These are phyloP conservation scores for Neuroterus valhalla DNA, from an alignment of 1,140 invertebrate genomes.

Conservation along the genomic window DNA sequence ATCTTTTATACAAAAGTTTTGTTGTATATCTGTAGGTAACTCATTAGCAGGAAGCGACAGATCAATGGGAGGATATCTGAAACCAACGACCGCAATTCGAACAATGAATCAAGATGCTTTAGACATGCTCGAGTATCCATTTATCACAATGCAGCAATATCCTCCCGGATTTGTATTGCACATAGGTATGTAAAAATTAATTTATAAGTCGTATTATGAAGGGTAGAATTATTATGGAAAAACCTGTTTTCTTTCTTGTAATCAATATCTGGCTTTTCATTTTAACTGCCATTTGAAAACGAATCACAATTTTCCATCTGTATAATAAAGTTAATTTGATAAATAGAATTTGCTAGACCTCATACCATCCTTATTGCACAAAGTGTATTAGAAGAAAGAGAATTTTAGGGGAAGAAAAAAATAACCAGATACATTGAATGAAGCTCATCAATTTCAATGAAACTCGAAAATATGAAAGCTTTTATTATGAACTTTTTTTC, in stretches of 20 bases:
- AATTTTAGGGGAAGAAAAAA: too few relatives aligned
- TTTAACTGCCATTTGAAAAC: too few relatives aligned
- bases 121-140: slow-evolving; percentile 95
- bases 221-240: slow-evolving; percentile 6
- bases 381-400: too few relatives aligned
- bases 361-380: too few relatives aligned
- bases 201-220: slow-evolving; percentile 17
- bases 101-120: slow-evolving; percentile 82
- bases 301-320: too few relatives aligned
- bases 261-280: too few relatives aligned
- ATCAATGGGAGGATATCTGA: slow-evolving; percentile 68
- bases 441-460: too few relatives aligned
- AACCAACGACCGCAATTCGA: slow-evolving; percentile 74
- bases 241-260: too few relatives aligned
- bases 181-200: slow-evolving; percentile 80
- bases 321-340: background rate
- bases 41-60: slow-evolving; percentile 80
- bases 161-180: slow-evolving; percentile 91
- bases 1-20: background rate
- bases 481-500: too few relatives aligned
- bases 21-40: slow-evolving; percentile 75
- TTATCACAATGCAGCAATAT: slow-evolving; percentile 94
- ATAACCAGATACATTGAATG: too few relatives aligned
- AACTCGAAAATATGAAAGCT: too few relatives aligned
- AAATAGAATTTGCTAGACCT: too few relatives aligned